Conservation (phyloP, 2,888 invertebrate species). For the Pristionchus mayeri region DNA sequence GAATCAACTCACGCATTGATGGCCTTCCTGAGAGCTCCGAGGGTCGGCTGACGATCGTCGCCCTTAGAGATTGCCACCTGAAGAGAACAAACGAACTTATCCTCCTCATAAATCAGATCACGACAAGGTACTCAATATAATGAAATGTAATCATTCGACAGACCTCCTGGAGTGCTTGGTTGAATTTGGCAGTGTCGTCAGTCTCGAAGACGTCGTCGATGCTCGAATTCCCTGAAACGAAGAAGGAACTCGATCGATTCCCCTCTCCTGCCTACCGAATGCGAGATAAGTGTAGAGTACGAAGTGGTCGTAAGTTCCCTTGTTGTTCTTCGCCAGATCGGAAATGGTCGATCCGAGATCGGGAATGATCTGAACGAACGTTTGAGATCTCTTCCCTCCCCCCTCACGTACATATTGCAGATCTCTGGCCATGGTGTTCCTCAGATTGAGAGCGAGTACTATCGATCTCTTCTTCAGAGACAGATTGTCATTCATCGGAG, state of each 20-base stretch:
- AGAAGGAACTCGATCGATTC: neutral
- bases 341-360: neutral
- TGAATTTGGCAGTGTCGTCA: neutral
- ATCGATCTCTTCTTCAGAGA: conserved; percentile 34
- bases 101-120: no score
- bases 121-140: neutral
- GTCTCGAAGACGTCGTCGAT: conserved; percentile 37
- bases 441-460: conserved; percentile 15
- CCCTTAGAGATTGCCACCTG: conserved; percentile 47
- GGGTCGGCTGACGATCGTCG: conserved; percentile 27
- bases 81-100: neutral
- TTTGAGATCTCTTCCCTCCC: neutral
- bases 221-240: neutral
- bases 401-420: conserved; percentile 34
- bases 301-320: conserved; percentile 32
- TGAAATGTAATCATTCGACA: neutral
- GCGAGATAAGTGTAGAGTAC: conserved; percentile 28
- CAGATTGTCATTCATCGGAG: conserved; percentile 31
- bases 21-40: neutral
- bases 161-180: neutral
- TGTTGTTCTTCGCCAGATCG: neutral
- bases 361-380: conserved; percentile 42
- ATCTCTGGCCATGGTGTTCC: conserved; percentile 42
- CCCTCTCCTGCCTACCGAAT: conserved; percentile 42
- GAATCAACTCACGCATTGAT: neutral